Evolutionary conservation across 2,797 vertebrate species (phyloP), one percentile per base, ranked within the genome.

Genomic region (Perdix hodgsoniae): DNA sequence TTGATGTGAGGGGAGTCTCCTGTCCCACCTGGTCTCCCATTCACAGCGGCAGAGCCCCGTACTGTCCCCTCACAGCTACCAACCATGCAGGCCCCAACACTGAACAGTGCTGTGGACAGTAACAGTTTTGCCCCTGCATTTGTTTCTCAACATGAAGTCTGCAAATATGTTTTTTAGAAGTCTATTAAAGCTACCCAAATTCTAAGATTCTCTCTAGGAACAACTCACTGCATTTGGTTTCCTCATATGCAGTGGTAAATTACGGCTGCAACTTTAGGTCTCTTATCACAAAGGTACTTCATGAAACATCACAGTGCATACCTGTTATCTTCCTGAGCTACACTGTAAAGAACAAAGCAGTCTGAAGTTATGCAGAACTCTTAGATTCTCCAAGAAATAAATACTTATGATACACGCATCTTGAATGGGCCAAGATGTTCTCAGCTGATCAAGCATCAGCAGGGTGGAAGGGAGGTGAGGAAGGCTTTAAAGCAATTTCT

Each of bases 121-220:
- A 50, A 16, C 13, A 54, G 14, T 67, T 79, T 57, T 17, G 56
- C 26, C 9, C 11, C 11, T 7, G 2, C 3, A 0, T 64, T 29
- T 54, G 16, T 29, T 39, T 63, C 27, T 56, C 29, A 52, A 44
- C 26, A 7, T 18, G 16, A 66, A 19, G 22, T 45, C 22, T 64
- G 23, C 14, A 19, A 84, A 59, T 6, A 6, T 0, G 0, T n/a
- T 6, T 24, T 69, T 3, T 0, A 1, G 13, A 39, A 87, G 54
- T 60, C 9, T 12, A 26, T 86, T 47, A 14, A 54, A 76, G 86
- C 67, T n/a, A 59, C 8, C 13, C 14, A 27, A 75, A 70, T 76
- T 70, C 35, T 60, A 1, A 42, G 21, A n/a, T 56, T 80, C 22
- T 78, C 6, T 56, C 24, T 71, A 1, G 24, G 29, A 23, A 19